A percentile compares a stretch with the other conserved stretches of the same genome.
These are phyloP conservation scores for Osmerus mordax DNA, from an alignment of 2,113 vertebrate species.

Conservation along the genomic window DNA sequence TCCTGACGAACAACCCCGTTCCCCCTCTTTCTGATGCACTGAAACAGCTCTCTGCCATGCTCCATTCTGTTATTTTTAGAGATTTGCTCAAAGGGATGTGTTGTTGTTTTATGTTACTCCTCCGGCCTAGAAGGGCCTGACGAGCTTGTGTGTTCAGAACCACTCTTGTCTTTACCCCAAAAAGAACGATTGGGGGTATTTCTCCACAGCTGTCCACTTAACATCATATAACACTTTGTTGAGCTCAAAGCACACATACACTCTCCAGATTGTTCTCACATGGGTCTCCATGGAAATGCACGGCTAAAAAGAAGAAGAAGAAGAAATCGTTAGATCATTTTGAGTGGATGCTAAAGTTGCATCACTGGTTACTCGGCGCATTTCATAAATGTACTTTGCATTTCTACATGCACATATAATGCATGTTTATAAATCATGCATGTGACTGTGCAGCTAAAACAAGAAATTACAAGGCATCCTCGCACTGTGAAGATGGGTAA, in stretches of 20 bases:
- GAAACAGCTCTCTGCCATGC: conserved; percentile 23
- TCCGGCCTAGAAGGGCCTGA: conserved; percentile 28
- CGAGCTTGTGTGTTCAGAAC: conserved; percentile 38
- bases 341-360: too few species aligned
- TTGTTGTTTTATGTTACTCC: conserved; percentile 30
- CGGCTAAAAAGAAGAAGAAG: too few species aligned
- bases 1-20: conserved; percentile 66
- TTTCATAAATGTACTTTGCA: too few species aligned
- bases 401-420: too few species aligned
- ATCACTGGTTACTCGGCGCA: too few species aligned
- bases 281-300: neutral
- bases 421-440: too few species aligned
- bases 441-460: too few species aligned
- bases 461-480: too few species aligned
- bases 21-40: conserved; percentile 24
- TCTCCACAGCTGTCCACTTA: conserved; percentile 38
- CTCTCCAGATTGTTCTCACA: conserved; percentile 1
- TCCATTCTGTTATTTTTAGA: conserved; percentile 31
- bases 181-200: conserved; percentile 45
- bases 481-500: too few species aligned
- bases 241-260: conserved; percentile 1
- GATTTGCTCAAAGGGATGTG: conserved; percentile 33
- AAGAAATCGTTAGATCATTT: too few species aligned
- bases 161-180: conserved; percentile 36
- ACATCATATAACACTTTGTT: conserved; percentile 36